Percentiles rank a stretch among this genome's conserved stretches.
Conservation (phyloP, 1,140 invertebrate genomes). For the Myzus persicae region DNA sequence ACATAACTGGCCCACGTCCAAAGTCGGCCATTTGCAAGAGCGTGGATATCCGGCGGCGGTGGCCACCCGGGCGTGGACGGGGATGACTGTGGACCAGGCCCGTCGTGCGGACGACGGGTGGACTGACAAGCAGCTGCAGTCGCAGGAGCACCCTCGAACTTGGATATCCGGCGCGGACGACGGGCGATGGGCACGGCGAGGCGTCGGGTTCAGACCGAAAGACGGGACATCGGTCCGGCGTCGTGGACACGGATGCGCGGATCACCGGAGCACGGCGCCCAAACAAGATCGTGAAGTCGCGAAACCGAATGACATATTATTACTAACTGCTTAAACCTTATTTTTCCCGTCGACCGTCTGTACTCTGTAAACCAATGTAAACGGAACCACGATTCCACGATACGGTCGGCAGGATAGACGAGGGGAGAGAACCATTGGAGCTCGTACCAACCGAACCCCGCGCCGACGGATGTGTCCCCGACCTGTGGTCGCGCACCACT, state of each 20-base stretch:
- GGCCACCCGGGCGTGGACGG: background rate
- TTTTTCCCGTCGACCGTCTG: background rate
- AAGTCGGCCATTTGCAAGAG: conserved; percentile 51
- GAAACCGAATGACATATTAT: conserved; percentile 32
- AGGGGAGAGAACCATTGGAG: conserved; percentile 54
- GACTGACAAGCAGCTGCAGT: background rate
- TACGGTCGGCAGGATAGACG: conserved; percentile 48
- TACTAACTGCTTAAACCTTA: background rate
- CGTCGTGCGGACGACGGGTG: background rate
- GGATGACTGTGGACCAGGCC: background rate
- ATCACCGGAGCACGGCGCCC: background rate
- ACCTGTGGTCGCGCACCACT: background rate
- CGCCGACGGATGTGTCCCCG: background rate
- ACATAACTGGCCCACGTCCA: conserved; percentile 58
- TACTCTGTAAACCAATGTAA: conserved; percentile 16
- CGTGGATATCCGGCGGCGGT: conserved; percentile 32
- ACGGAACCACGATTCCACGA: conserved; percentile 58
- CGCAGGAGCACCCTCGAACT: background rate
- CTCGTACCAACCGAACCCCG: conserved; percentile 51
- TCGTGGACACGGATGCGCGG: background rate
- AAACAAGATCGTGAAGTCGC: background rate
- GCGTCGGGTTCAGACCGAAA: background rate
- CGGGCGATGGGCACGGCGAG: background rate
- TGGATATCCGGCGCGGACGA: conserved; percentile 32
- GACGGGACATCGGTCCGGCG: background rate